Percentiles rank a stretch among this genome's conserved stretches.
Conservation (phyloP, 2,113 vertebrate genomes). For the Mustela lutreola region DNA sequence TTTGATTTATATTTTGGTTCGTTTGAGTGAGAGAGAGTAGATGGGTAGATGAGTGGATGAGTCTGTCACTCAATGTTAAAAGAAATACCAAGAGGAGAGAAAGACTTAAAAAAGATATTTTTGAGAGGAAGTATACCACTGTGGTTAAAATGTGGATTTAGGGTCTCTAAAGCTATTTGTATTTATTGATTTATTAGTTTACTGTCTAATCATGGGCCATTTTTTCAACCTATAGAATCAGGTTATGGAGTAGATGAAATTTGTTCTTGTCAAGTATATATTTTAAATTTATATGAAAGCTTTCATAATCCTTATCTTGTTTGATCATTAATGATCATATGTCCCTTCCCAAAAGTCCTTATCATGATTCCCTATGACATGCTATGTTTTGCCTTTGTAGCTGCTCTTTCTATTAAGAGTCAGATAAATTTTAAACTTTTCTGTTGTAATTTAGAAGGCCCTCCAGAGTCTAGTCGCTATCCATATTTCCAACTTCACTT, state of each 20-base stretch:
- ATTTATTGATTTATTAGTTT: background rate
- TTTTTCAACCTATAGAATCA: background rate
- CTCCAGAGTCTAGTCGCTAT: background rate
- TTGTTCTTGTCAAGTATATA: background rate
- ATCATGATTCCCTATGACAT: background rate
- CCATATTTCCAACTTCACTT: background rate
- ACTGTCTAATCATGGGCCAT: background rate
- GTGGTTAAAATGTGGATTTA: background rate
- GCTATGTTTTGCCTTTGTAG: background rate
- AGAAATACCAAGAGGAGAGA: background rate
- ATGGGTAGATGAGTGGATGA: background rate
- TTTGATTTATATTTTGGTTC: background rate
- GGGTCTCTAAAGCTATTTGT: background rate
- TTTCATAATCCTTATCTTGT: background rate
- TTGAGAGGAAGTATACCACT: background rate
- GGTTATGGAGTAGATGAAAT: background rate
- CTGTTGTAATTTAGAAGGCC: background rate
- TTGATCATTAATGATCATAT: background rate
- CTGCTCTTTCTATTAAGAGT: background rate
- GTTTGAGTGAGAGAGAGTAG: background rate
- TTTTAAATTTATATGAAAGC: background rate
- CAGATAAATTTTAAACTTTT: background rate
- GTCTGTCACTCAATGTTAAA: background rate
- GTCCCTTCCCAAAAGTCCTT: background rate
- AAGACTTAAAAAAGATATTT: background rate